Evolutionary conservation across 2,113 vertebrate genomes (phyloP).

Genomic region (Vulpes lagopus): DNA sequence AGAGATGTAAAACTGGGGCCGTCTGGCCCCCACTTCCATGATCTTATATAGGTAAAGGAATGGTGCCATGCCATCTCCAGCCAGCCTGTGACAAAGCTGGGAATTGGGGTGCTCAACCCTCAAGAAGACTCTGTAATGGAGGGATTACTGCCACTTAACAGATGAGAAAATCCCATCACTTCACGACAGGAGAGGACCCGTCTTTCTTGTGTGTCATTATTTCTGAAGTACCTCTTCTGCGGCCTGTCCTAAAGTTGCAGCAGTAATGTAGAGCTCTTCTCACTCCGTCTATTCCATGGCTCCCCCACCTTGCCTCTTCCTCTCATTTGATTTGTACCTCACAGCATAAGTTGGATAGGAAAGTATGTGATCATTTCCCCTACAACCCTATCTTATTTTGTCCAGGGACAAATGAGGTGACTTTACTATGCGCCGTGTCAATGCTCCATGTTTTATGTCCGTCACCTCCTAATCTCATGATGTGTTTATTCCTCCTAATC

Average conservation of each 20-base stretch:
- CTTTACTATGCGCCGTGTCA: background rate
- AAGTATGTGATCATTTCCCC: background rate
- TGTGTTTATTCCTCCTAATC: too few species aligned
- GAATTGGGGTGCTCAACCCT: background rate
- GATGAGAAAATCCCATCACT: background rate
- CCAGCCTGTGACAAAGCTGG: background rate
- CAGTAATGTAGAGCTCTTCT: background rate
- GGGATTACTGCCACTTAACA: background rate
- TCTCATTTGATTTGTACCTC: background rate
- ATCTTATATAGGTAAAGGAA: background rate
- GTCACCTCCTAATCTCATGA: too few species aligned
- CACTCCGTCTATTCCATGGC: background rate
- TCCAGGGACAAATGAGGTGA: background rate
- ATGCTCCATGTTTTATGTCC: background rate
- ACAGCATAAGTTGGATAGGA: background rate
- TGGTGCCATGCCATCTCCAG: background rate
- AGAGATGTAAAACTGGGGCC: background rate
- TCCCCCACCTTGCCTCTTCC: background rate
- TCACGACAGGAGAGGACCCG: rapidly evolving
- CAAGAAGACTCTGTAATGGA: background rate
- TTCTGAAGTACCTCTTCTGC: background rate
- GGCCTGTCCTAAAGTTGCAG: background rate
- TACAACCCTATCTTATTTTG: background rate
- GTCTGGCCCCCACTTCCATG: background rate
- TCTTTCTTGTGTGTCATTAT: background rate